Evolutionary conservation across 1,140 invertebrate genomes (phyloP), one percentile per base, ranked within the genome.

Genomic region (Megalopta genalis): DNA sequence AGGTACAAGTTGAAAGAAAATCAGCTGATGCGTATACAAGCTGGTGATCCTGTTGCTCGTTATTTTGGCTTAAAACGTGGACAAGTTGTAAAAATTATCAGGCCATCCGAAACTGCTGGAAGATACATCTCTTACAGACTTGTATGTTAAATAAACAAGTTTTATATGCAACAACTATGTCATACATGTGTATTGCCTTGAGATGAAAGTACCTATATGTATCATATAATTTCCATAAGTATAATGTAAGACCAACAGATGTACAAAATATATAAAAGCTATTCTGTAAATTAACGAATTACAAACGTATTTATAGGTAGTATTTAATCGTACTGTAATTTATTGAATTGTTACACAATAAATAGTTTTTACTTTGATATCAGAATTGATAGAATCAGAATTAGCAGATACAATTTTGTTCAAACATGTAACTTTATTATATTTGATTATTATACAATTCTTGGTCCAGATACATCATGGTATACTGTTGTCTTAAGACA

Each of bases 1-100:
- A 96, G 98, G 96, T 99, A 99, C 93, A 99, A 99, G 95, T 93
- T 99, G 49, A 99, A 99, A 93, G 99, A 99, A 92, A 99, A 98
- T 90, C 99, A 99, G 94, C 94, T 99, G 86, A 99, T 99, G 96
- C 96, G 99, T 90, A 99, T 99, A 92, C 99, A 99, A 94, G 97
- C 97, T 27, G 98, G 98, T 69, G 99, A 99, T 94, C 99, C 99
- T 18, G 98, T 99, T 16, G 97, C 99, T 1, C 94, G 99, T 89
- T 99, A 99, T 93, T 99, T 98, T 94, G 99, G 99, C 75, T 93
- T 99, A 1, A 99, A 99, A 93, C 95, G 98, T 94, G 98, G 98
- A 91, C 98, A 99, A 94, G 98, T 99, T 65, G 98, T 99, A 1
- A 99, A 99, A 94, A 99, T 99, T 90, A 98, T 99, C 89, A 94